Evolutionary conservation across 2,113 vertebrate genomes (phyloP), one percentile per base, ranked within the genome.

Genomic region (Thomomys bottae): DNA sequence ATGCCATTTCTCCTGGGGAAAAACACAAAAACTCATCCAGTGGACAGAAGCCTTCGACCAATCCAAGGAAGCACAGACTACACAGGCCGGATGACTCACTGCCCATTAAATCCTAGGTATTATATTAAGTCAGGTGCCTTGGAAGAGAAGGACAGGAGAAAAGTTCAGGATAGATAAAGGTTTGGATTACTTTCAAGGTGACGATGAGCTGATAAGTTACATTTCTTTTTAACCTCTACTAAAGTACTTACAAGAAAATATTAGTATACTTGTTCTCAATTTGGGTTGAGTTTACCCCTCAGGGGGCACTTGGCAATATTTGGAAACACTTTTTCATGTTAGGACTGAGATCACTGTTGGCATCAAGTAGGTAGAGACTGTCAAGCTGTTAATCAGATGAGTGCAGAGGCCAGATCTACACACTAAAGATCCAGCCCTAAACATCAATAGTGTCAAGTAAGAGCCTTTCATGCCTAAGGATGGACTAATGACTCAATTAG

Each of bases 131-230:
- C 75, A 54, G 42, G 17, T 26, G 23, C 0, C 10, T 0, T 10
- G 2, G 61, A 5, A 6, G 40, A 6, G 21, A 10, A 11, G 40
- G 59, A 3, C 5, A 5, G 5, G 8, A 26, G 59, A 3, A 1
- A 67, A 20, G 30, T 21, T 77, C 10, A 36, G 17, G 15, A 38
- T 36, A 9, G 23, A 70, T 17, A 54, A 54, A 15, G 18, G 4
- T 54, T 54, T 66, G 54, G 11, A 30, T 67, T 32, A 8, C 66
- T 88, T 81, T 61, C 5, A 77, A 84, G 20, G 38, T 87, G n/a
- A 67, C 45, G 75, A 20, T 30, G 78, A 82, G 15, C 24, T 72
- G 8, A 80, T 30, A 59, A 75, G 24, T 21, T 40, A 4, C 49
- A 54, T 54, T 54, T 34, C 75, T 26, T 59, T n/a, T 45, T 38